Evolutionary conservation across 1,140 invertebrate species (phyloP).

Genomic region (Papilio machaon): DNA sequence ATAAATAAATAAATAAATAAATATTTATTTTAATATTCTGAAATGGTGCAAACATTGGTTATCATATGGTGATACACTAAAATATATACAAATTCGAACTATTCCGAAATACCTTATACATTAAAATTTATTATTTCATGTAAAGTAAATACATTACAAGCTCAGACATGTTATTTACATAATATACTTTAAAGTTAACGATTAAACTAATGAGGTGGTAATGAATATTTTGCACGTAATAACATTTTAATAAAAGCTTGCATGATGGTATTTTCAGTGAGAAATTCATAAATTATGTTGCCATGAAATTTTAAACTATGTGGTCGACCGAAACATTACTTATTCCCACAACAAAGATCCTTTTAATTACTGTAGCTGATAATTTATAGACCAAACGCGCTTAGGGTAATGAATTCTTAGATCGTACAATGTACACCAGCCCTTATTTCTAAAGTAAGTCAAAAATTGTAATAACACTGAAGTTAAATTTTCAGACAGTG

Average conservation of each 20-base stretch:
- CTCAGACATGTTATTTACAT: neutral
- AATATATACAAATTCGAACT: neutral
- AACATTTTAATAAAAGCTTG: conserved; percentile 3
- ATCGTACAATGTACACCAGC: neutral
- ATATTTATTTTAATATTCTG: no score
- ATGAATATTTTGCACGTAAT: neutral
- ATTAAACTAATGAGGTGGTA: neutral
- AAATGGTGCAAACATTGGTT: neutral
- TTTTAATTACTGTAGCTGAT: conserved; percentile 10
- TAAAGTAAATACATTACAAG: neutral
- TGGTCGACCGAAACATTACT: neutral
- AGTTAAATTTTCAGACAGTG: neutral
- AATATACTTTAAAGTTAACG: neutral
- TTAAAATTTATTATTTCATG: neutral
- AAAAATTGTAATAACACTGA: neutral
- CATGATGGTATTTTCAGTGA: neutral
- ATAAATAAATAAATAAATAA: neutral
- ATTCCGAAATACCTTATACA: neutral
- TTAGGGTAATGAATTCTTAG: neutral
- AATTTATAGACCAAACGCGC: neutral
- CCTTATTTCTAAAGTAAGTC: neutral
- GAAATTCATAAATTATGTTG: conserved; percentile 5
- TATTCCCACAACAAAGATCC: neutral
- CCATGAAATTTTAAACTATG: neutral
- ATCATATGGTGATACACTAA: neutral